Conservation (phyloP, 1,140 invertebrate species). For the Drosophila subpulchrella region DNA sequence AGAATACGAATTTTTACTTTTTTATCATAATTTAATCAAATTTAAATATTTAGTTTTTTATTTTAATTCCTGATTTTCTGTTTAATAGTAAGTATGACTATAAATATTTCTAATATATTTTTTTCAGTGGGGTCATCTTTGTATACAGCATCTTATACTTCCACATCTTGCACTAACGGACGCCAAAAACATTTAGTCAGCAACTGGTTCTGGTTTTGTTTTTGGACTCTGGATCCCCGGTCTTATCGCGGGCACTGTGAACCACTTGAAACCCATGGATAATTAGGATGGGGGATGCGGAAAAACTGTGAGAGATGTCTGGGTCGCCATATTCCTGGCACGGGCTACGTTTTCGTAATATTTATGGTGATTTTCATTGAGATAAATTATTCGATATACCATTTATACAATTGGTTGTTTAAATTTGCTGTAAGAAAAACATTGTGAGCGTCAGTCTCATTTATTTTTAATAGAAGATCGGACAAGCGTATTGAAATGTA, state of each 20-base stretch:
- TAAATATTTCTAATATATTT: background rate
- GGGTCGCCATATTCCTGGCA: slow-evolving; percentile 15
- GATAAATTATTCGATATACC: slow-evolving; percentile 24
- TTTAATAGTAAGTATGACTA: too few species aligned
- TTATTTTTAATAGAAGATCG: background rate
- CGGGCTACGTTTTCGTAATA: slow-evolving; percentile 17
- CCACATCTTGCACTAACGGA: slow-evolving; percentile 67
- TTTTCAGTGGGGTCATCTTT: slow-evolving; percentile 8
- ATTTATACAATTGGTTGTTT: slow-evolving; percentile 19
- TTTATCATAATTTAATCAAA: too few species aligned
- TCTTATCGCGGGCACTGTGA: slow-evolving; percentile 30
- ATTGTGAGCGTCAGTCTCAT: background rate
- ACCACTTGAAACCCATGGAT: slow-evolving; percentile 38
- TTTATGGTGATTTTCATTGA: slow-evolving; percentile 22
- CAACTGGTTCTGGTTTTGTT: slow-evolving; percentile 26
- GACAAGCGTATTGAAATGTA: too few species aligned
- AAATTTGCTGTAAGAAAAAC: slow-evolving; percentile 1
- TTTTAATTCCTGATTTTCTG: too few species aligned
- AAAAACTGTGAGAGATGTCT: slow-evolving; percentile 4
- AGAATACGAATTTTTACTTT: too few species aligned
- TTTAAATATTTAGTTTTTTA: too few species aligned
- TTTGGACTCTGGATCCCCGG: background rate
- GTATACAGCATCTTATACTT: slow-evolving; percentile 2
- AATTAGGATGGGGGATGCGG: background rate
- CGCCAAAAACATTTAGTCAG: slow-evolving; percentile 76